phyloP scores from a whole-genome alignment of 2,888 invertebrate species.

The Heliconius erato region DNA sequence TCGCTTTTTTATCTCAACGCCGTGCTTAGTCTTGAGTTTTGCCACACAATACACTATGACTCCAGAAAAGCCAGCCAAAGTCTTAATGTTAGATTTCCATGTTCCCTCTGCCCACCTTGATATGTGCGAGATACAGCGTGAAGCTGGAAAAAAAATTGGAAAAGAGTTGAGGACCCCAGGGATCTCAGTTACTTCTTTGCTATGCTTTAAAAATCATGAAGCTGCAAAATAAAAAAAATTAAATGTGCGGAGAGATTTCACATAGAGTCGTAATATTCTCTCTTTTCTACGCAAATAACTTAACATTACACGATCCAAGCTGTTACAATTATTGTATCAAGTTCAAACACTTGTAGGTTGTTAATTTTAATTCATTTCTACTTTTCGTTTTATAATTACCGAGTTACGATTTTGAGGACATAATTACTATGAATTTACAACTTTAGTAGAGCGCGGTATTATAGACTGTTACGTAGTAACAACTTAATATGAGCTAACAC shows the following conservation, averaged over 20 bases:
- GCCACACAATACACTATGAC: too few relatives aligned
- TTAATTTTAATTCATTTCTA: constrained; percentile 18
- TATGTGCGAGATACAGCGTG: too few relatives aligned
- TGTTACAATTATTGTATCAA: constrained; percentile 9
- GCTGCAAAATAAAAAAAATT: too few relatives aligned
- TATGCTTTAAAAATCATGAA: too few relatives aligned
- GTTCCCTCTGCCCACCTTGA: too few relatives aligned
- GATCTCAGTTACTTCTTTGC: too few relatives aligned
- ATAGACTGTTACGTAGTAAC: constrained; percentile 1
- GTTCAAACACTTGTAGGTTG: constrained; percentile 21
- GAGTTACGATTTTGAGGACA: constrained; percentile 12
- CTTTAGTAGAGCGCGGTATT: constrained; percentile 12
- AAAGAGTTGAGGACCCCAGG: too few relatives aligned
- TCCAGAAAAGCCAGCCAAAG: too few relatives aligned
- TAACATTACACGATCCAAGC: neutral
- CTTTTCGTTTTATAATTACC: neutral
- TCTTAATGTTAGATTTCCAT: too few relatives aligned
- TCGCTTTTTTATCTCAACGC: too few relatives aligned
- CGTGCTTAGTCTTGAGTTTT: too few relatives aligned
- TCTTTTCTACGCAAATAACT: neutral
- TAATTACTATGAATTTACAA: constrained; percentile 11
- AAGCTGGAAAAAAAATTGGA: too few relatives aligned
- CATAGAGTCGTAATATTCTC: neutral
- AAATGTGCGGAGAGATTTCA: neutral
- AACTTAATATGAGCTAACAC: neutral